Percentiles rank a stretch among this genome's conserved stretches.
Evolutionary conservation across 2,888 invertebrate species (phyloP).

Genomic region (Anaspis maculata): DNA sequence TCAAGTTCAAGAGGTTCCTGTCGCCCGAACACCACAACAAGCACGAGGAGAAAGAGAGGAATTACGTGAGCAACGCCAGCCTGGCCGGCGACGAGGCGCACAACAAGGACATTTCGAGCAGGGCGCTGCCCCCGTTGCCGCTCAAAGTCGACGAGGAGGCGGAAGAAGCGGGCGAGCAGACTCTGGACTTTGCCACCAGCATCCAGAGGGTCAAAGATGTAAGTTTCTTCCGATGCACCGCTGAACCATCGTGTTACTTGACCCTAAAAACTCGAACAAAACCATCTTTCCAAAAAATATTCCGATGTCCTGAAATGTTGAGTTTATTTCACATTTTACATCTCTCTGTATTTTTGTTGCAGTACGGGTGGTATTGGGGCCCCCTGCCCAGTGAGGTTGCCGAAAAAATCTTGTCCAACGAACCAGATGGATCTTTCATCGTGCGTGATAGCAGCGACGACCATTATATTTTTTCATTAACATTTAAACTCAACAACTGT

Average conservation of each 20-base stretch:
- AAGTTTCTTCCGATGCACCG: no score
- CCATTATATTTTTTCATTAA: constrained; percentile 89
- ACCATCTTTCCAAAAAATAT: constrained; percentile 3
- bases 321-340: constrained; percentile 2
- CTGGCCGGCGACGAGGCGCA: constrained; percentile 38
- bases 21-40: constrained; percentile 41
- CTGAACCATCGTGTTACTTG: no score
- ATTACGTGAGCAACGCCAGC: constrained; percentile 20
- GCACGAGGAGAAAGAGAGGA: constrained; percentile 13
- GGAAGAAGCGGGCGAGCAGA: constrained; percentile 30
- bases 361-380: constrained; percentile 97
- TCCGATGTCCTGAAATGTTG: constrained; percentile 4
- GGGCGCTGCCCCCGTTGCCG: constrained; percentile 62
- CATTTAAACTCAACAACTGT: constrained; percentile 83
- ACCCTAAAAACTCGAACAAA: no score
- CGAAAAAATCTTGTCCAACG: constrained; percentile 82
- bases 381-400: constrained; percentile 86
- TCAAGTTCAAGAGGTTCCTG: constrained; percentile 54
- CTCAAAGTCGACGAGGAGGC: constrained; percentile 22
- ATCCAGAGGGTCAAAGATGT: constrained; percentile 92
- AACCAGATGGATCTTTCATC: constrained; percentile 90
- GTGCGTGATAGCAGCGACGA: constrained; percentile 91
- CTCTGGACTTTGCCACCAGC: constrained; percentile 80
- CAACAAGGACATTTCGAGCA: constrained; percentile 51
- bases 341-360: no score